Conservation (phyloP, 2,113 vertebrate genomes). For the Psettodes erumei region DNA sequence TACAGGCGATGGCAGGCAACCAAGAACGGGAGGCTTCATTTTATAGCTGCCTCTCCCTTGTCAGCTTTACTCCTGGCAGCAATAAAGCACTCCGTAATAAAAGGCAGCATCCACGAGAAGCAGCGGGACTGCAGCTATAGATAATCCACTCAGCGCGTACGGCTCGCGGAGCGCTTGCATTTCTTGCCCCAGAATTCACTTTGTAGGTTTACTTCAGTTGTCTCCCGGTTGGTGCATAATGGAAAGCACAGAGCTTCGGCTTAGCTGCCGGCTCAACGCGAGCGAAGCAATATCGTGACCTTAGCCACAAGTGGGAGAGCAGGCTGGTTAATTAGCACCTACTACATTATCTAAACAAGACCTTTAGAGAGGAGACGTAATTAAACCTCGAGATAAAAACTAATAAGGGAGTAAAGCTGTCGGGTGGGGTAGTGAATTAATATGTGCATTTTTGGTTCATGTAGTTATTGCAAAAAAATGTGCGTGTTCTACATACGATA, state of each 20-base stretch:
- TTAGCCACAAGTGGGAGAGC: conserved; percentile 52
- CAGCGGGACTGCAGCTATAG: conserved; percentile 76
- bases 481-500: background rate
- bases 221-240: conserved; percentile 62
- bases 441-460: conserved; percentile 27
- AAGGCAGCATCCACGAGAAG: conserved; percentile 76
- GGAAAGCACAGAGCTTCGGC: conserved; percentile 59
- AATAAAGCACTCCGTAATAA: conserved; percentile 86
- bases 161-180: conserved; percentile 67
- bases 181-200: conserved; percentile 75
- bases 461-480: conserved; percentile 1
- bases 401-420: conserved; percentile 43
- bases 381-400: conserved; percentile 61
- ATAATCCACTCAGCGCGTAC: conserved; percentile 80
- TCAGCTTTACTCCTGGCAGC: conserved; percentile 80
- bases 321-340: conserved; percentile 65
- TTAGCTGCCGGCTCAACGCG: conserved; percentile 56
- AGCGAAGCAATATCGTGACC: conserved; percentile 66
- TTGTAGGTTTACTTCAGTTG: conserved; percentile 70
- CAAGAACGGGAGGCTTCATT: conserved; percentile 76
- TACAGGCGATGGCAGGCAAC: conserved; percentile 69
- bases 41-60: conserved; percentile 82
- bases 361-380: conserved; percentile 54
- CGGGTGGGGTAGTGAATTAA: conserved; percentile 33
- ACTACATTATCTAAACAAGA: conserved; percentile 64